Base-by-base conservation (phyloP, 2,797 vertebrate genomes). In the Fundulus diaphanus region DNA sequence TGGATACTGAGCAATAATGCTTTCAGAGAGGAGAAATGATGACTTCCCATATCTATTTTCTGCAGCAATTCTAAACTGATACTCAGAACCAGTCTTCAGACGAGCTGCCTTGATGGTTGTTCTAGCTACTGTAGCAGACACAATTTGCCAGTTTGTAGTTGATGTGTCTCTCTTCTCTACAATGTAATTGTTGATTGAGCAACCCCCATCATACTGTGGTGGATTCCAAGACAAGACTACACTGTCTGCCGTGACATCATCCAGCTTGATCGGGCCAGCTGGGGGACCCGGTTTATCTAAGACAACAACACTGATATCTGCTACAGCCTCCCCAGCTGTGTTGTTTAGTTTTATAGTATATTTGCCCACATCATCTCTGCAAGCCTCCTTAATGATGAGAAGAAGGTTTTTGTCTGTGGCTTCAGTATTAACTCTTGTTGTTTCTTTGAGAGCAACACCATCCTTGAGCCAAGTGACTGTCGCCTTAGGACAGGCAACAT, bases 11-110 rank as follows among this genome's bases (percentile, higher is more conserved):
- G 98, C 98, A 92, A 99, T 3, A 69, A 98, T 89, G 70, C 95
- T 86, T 46, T 97, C 96, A 71, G 98, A 99, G 68, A 95, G 93
- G 74, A 99, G 95, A 72, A 95, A 94, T 0, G 96, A 95, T 65
- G 98, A 99, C 92, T 99, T 99, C 82, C 98, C 98, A 22, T 99
- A 99, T 90, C 98, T 95, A 83, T 99, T 99, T 92, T 99, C 98
- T 91, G 98, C 97, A 90, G 97, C 96, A 29, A 99, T 97, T 90
- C 98, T 97, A 88, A 99, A 99, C 82, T 99, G 98, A 93, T 99
- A 99, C 82, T 99, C 97, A 76, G 83, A 94, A 49, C 98, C 98
- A 76, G 97, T 99, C 94, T 97, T 99, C 35, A 99, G 92, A 72
- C 97, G 95, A 79, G 94, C 95, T 59, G 97, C 97, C 88, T 99